Base-by-base conservation (phyloP, 2,113 vertebrate genomes). In the Burhinus oedicnemus region DNA sequence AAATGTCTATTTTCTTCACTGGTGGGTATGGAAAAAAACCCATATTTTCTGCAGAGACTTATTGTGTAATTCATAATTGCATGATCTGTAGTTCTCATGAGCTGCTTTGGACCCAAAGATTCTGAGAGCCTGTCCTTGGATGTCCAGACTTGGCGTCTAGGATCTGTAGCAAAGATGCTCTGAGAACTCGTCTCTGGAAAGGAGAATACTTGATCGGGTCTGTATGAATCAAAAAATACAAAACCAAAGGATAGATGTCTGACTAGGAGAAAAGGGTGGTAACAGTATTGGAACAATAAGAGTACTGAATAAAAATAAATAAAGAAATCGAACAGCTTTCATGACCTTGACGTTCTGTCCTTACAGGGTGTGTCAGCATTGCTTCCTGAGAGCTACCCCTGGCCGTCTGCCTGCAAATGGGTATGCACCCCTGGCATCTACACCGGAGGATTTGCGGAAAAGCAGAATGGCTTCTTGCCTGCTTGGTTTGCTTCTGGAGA, bases 131-230 rank as follows among this genome's bases (percentile, higher is more conserved):
- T 83, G 20, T 51, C 21, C 68, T 72, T 90, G 47, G 3, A 34
- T 55, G 32, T 55, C 12, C 36, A 61, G 26, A 44, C 11, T 27
- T 1, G 0, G 11, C 22, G 9, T 16, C 7, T 11, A 29, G 8
- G 9, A 60, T 55, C 23, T 68, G 13, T 17, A 34, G 27, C 12
- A 47, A 72, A 89, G 34, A n/a, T 57, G 1, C 3, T 92, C 34
- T 86, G 29, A 83, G 32, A 65, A 80, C 10, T 58, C 4, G 6
- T 18, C 19, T 62, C 42, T 71, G 42, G 42, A 72, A 80, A 83
- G 19, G 77, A 74, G 40, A 74, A 21, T 38, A 58, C 38, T 52
- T 68, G 20, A 32, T 82, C 11, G 26, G 2, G 26, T 47, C 22
- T 60, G 20, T 32, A 11, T 6, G 4, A 88, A 42, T 76, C 2